Percentiles rank a stretch among this genome's conserved stretches.
These are phyloP conservation scores for Sebastes minor DNA, from an alignment of 2,797 vertebrate genomes.

Conservation along the genomic window DNA sequence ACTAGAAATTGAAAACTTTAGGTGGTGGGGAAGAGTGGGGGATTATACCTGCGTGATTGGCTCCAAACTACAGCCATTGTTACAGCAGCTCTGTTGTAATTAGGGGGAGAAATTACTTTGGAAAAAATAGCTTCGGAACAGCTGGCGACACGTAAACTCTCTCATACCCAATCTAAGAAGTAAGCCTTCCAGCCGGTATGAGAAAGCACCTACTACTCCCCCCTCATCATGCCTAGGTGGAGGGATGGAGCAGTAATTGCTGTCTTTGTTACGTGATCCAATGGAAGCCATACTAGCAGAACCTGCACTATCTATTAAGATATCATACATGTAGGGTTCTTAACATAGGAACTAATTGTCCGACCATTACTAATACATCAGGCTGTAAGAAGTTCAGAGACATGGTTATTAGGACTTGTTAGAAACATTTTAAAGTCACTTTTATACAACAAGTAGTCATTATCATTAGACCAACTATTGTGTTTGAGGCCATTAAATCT, in stretches of 20 bases:
- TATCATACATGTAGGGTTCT: slow-evolving; percentile 36
- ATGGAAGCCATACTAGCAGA: slow-evolving; percentile 17
- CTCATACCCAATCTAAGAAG: slow-evolving; percentile 68
- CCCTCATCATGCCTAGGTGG: slow-evolving; percentile 12
- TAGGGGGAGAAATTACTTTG: slow-evolving; percentile 83
- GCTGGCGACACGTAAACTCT: slow-evolving; percentile 74
- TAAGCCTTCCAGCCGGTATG: slow-evolving; percentile 59
- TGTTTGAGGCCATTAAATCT: not conserved
- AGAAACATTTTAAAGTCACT: not conserved
- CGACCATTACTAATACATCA: not conserved
- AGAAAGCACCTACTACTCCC: slow-evolving; percentile 36
- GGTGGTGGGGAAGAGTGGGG: slow-evolving; percentile 66
- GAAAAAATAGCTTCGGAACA: slow-evolving; percentile 76
- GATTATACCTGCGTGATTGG: slow-evolving; percentile 84
- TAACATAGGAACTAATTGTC: slow-evolving; percentile 11
- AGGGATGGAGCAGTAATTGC: slow-evolving; percentile 57
- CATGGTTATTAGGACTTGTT: slow-evolving; percentile 2
- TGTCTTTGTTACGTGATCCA: slow-evolving; percentile 54
- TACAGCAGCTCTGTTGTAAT: slow-evolving; percentile 80
- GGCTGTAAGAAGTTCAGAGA: slow-evolving; percentile 3
- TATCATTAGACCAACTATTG: not conserved
- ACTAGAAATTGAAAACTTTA: slow-evolving; percentile 81
- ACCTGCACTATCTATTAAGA: slow-evolving; percentile 35
- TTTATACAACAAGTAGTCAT: slow-evolving; percentile 6
- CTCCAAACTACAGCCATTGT: slow-evolving; percentile 81